Evolutionary conservation across 2,888 invertebrate genomes (phyloP), one percentile per base, ranked within the genome.

Genomic region (Drosophila affinis): DNA sequence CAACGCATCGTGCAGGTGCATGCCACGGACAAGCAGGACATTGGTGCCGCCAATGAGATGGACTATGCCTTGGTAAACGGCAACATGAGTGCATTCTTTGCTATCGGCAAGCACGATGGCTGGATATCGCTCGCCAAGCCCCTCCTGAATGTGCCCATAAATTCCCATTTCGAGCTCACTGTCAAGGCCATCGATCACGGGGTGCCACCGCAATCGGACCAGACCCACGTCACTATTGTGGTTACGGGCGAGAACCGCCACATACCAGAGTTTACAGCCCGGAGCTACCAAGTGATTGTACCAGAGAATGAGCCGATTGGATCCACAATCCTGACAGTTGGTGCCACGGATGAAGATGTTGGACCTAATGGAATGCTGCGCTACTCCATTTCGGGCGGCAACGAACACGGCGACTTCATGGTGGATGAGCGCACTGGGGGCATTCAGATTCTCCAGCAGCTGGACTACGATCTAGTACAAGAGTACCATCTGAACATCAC

Each of bases 291-390:
- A 93, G 97, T 97, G 0, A 96, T 97, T 71, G 96, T 98, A 1
- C 96, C 97, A 0, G 98, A 98, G 93, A 98, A 97, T 91, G 97
- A 97, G 89, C 96, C 96, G 0, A 93, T 97, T 0, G 97, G 97
- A 2, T 96, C 97, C 1, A 95, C 96, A 0, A 97, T 98, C 76
- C 92, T 97, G 4, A 97, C 96, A 0, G 95, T 98, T 0, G 95
- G 94, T 75, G 98, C 98, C 4, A 95, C 95, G 0, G 98, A 98
- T 91, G 94, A 94, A 69, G 98, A 98, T 89, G 93, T 93, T 77
- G 98, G 98, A 0, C 97, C 98, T 0, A 98, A 98, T 91, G 98
- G 98, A 6, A 95, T 97, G 93, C 93, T 98, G 0, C 93, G 95
- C 10, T 98, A 98, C 91, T 93, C 94, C 47, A 97, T 98, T 79